Base-by-base conservation (phyloP, 2,888 invertebrate species). In the Thereva nobilitata region DNA sequence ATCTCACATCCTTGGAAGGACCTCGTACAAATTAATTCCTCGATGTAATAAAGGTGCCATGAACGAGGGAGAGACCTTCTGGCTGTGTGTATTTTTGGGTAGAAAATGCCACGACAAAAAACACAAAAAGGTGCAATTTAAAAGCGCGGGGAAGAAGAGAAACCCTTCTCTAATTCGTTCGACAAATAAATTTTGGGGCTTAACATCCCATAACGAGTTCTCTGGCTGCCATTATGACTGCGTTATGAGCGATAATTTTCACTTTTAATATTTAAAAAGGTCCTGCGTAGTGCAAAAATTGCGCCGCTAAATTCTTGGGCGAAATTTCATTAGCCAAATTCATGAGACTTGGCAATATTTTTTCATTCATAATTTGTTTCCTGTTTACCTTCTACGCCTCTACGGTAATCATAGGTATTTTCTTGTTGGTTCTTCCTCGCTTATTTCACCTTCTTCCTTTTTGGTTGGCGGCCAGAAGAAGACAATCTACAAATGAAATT, bases 211-310 rank as follows among this genome's bases (percentile, higher is more conserved):
- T 61, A 61, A 61, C 61, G 61, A 61, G 61, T 37, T 61, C 42
- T 50, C 50, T 61, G 50, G 50, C 61, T 50, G 61, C 61, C 50
- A 50, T 61, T 61, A 61, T 61, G 61, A 61, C 61, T 61, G 61
- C 61, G 61, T 61, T 61, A 61, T 61, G 61, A 61, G 61, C 61
- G 41, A 61, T 61, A 61, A 61, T 61, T 61, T 61, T 61, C 50
- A 61, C 61, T 61, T 61, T 61, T 61, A 61, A 61, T 61, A 61
- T 61, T 61, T 61, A 37, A 50, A 35, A 50, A 61, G 37, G 61
- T 12, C 61, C 61, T 61, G 12, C 5, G 12, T 38, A 12, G 49
- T 50, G 41, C 41, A 23, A 9, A 41, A 5, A 40, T 6, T 23
- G n/a, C 40, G 40, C 50, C 50, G 41, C 40, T 61, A 61, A 61